These are phyloP conservation scores for Bemisia tabaci DNA, from an alignment of 1,140 invertebrate genomes.

Conservation along the genomic window DNA sequence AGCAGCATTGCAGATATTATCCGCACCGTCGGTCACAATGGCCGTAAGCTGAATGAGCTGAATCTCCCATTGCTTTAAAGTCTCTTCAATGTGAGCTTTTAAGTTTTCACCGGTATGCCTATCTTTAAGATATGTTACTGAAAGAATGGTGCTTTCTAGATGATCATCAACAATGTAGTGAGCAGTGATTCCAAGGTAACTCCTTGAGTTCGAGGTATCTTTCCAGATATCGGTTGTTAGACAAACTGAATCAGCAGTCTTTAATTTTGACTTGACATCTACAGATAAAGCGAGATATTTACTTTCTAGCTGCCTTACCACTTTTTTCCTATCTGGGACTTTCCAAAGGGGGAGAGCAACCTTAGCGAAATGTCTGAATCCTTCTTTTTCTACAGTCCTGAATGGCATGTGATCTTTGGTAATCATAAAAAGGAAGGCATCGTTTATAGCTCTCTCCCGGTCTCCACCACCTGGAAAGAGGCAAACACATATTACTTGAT, in stretches of 20 bases:
- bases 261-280: not conserved
- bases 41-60: slow-evolving; percentile 28
- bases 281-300: not conserved
- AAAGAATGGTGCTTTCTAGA: slow-evolving; percentile 1
- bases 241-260: slow-evolving; percentile 15
- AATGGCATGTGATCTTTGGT: slow-evolving; percentile 30
- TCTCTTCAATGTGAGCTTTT: slow-evolving; percentile 14
- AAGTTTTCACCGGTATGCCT: slow-evolving; percentile 22
- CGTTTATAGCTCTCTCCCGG: slow-evolving; percentile 6
- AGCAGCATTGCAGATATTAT: slow-evolving; percentile 29
- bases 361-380: slow-evolving; percentile 29
- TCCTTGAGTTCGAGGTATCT: slow-evolving; percentile 20
- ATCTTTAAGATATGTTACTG: slow-evolving; percentile 3
- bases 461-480: not conserved
- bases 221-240: slow-evolving; percentile 26
- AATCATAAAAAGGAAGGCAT: slow-evolving; percentile 25
- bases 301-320: slow-evolving; percentile 15
- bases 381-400: slow-evolving; percentile 28
- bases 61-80: slow-evolving; percentile 28
- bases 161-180: slow-evolving; percentile 17
- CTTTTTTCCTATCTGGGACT: slow-evolving; percentile 24
- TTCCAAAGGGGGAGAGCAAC: slow-evolving; percentile 27
- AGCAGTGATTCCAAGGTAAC: slow-evolving; percentile 21
- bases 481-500: not conserved
- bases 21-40: slow-evolving; percentile 31